Percentiles rank a stretch among this genome's conserved stretches.
phyloP scores from a whole-genome alignment of 2,113 vertebrate genomes.

The Mormyrus lacerda region DNA sequence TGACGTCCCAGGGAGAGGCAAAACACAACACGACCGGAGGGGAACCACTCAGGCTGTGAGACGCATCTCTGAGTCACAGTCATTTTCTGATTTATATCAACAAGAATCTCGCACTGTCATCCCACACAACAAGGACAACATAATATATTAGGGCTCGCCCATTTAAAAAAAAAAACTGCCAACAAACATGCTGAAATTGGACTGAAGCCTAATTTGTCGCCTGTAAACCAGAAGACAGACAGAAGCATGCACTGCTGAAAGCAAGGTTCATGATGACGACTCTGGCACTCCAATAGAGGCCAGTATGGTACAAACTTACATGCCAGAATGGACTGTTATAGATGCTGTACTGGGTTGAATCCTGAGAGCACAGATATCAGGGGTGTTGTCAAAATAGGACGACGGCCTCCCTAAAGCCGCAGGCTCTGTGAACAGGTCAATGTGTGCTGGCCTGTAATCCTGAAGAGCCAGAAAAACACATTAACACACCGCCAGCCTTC shows the following conservation, averaged over 20 bases:
- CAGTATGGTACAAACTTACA: slow-evolving; percentile 58
- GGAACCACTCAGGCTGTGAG: not conserved
- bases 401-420: slow-evolving; percentile 69
- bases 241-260: not conserved
- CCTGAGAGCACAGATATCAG: slow-evolving; percentile 73
- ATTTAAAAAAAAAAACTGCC: not conserved
- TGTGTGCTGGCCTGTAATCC: slow-evolving; percentile 82
- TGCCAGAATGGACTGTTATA: slow-evolving; percentile 83
- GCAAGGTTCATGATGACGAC: not conserved
- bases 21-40: not conserved
- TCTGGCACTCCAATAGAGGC: not conserved
- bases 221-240: not conserved
- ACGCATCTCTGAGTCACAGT: not conserved
- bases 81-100: not conserved
- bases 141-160: not conserved
- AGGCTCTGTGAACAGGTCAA: slow-evolving; percentile 84
- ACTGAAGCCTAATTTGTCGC: not conserved
- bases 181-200: not conserved
- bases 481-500: not conserved
- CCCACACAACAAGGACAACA: not conserved
- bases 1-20: not conserved
- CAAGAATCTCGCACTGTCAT: not conserved
- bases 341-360: slow-evolving; percentile 75
- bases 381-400: slow-evolving; percentile 73
- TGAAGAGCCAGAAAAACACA: slow-evolving; percentile 40